Conservation (phyloP, 2,888 invertebrate species). For the Aleiodes testaceus region DNA sequence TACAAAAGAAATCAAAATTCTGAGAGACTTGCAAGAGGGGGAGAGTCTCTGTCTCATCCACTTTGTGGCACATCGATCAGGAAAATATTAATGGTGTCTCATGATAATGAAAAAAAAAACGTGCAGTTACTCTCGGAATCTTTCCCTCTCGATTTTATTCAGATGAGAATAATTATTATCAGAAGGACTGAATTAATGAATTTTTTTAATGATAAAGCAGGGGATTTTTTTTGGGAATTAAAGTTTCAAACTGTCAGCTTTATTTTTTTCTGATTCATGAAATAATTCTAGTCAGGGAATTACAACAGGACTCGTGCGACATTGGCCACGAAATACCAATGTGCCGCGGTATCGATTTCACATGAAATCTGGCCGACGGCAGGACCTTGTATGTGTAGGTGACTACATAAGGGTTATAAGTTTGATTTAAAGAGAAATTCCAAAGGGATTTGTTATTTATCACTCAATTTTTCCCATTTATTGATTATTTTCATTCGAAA, state of each 20-base stretch:
- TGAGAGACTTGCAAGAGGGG: slow-evolving; percentile 31
- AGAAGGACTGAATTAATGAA: neutral
- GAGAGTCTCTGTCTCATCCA: slow-evolving; percentile 1
- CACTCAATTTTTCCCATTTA: neutral
- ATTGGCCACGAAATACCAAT: slow-evolving; percentile 31
- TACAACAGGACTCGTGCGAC: slow-evolving; percentile 5
- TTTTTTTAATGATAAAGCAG: too few relatives aligned
- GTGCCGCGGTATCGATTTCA: slow-evolving; percentile 30
- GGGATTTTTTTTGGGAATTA: too few relatives aligned
- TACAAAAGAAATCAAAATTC: slow-evolving; percentile 36
- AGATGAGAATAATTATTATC: slow-evolving; percentile 43
- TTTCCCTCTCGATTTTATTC: slow-evolving; percentile 42
- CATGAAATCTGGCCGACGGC: slow-evolving; percentile 26
- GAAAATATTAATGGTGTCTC: slow-evolving; percentile 48
- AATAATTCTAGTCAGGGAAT: neutral
- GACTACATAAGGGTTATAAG: neutral
- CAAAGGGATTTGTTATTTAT: neutral
- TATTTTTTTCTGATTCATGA: neutral
- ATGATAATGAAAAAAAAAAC: slow-evolving; percentile 25
- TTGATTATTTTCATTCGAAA: neutral
- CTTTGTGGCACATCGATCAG: slow-evolving; percentile 56
- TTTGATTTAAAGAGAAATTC: slow-evolving; percentile 1
- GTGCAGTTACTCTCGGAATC: slow-evolving; percentile 20
- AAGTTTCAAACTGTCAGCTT: too few relatives aligned
- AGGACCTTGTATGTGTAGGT: slow-evolving; percentile 16